A percentile compares a stretch with the other conserved stretches of the same genome.
Evolutionary conservation across 1,140 invertebrate species (phyloP).

Genomic region (Zaprionus capensis): DNA sequence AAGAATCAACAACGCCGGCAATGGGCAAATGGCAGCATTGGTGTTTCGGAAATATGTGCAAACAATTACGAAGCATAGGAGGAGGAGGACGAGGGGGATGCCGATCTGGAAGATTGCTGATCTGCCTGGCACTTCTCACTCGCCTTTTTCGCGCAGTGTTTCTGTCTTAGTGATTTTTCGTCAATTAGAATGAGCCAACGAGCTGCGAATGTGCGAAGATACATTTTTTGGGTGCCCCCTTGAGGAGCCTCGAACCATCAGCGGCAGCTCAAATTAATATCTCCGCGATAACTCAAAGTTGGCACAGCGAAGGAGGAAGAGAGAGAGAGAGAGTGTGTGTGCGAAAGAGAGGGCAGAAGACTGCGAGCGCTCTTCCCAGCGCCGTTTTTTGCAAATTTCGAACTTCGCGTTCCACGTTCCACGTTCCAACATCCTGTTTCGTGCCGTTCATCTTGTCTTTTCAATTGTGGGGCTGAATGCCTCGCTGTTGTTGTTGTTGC

Average conservation of each 20-base stretch:
- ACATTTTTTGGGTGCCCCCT: constrained; percentile 51
- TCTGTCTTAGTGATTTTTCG: constrained; percentile 74
- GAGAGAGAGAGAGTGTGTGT: background rate
- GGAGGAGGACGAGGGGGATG: background rate
- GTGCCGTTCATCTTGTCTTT: constrained; percentile 81
- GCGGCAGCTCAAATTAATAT: constrained; percentile 82
- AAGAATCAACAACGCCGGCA: constrained; percentile 39
- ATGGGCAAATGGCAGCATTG: constrained; percentile 62
- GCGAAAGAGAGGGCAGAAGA: constrained; percentile 8
- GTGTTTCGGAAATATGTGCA: constrained; percentile 81
- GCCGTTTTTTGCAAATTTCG: constrained; percentile 69
- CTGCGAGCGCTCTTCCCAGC: constrained; percentile 32
- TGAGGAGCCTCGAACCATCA: constrained; percentile 62
- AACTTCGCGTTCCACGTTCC: constrained; percentile 75
- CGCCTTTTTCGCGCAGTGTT: constrained; percentile 2
- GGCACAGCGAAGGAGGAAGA: background rate
- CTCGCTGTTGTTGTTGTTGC: constrained; percentile 8
- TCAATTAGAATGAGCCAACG: constrained; percentile 78
- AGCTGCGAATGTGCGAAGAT: constrained; percentile 80
- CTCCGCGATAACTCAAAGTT: constrained; percentile 78
- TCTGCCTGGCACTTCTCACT: constrained; percentile 37
- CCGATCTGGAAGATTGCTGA: constrained; percentile 26
- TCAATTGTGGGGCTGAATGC: constrained; percentile 68
- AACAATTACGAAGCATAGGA: constrained; percentile 67
- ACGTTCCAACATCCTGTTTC: constrained; percentile 81